Evolutionary conservation across 2,888 invertebrate species (phyloP), one percentile per base, ranked within the genome.

Genomic region (Platycnemis pennipes): DNA sequence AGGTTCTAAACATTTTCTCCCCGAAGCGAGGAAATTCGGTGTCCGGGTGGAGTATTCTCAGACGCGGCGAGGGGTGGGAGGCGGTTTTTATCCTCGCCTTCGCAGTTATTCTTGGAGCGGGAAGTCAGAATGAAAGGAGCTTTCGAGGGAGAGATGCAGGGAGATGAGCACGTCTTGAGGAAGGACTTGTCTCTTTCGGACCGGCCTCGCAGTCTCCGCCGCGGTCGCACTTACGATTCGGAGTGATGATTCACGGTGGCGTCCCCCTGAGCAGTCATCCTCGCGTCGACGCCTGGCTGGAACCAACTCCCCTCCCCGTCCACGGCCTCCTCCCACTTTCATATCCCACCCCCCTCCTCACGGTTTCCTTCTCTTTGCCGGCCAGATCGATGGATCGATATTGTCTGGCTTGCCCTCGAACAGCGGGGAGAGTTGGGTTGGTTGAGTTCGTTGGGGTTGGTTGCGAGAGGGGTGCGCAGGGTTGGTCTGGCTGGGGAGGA

Each of bases 371-470:
- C 46, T 22, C 8, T 46, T 87, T 63, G 44, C 91, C 42, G 63
- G 42, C 56, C 56, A 91, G 53, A 89, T 89, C 89, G 89, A 89
- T 89, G 89, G 91, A 56, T 91, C 91, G 91, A 91, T 91, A 91
- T 91, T 69, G 91, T 91, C 91, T 91, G 91, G 91, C 91, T 91
- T 91, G 91, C 91, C 91, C 91, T 91, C 91, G 69, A 56, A 63
- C 89, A 26, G 88, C 45, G 42, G 45, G 44, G 5, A 7, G 22
- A 42, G 11, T 42, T 37, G 45, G 46, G 46, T n/a, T 45, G n/a
- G 87, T 37, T 77, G n/a, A n/a, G n/a, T n/a, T n/a, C 49, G 49
- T 49, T 3, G 77, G 22, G 49, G 49, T 49, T 49, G 49, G 49
- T 22, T 37, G 77, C 0, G 37, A 63, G 63, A 7, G 19, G 63